Conservation (phyloP, 2,888 invertebrate genomes). For the Latrodectus elegans region DNA sequence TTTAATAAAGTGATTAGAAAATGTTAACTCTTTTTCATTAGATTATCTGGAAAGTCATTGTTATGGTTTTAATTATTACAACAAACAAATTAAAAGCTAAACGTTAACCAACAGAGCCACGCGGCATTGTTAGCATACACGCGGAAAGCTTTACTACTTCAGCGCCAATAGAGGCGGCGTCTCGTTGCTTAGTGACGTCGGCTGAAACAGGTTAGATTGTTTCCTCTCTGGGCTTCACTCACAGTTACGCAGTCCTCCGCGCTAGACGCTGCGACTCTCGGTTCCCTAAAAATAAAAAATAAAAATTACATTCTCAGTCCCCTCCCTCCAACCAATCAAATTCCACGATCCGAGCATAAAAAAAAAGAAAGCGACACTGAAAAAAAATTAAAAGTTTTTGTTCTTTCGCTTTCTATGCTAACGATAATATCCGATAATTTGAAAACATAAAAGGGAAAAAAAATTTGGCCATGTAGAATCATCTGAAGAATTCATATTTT, state of each 20-base stretch:
- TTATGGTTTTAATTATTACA: neutral
- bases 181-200: constrained; percentile 57
- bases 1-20: too few species aligned
- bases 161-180: constrained; percentile 56
- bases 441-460: neutral
- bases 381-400: neutral
- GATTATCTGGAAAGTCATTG: neutral
- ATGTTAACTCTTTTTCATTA: neutral
- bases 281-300: constrained; percentile 3
- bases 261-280: constrained; percentile 18
- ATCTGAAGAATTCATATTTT: neutral
- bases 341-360: constrained; percentile 9
- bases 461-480: neutral
- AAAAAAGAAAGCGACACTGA: neutral
- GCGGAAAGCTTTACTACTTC: constrained; percentile 39
- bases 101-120: constrained; percentile 31
- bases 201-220: constrained; percentile 63
- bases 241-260: constrained; percentile 44
- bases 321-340: constrained; percentile 16
- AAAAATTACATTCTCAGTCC: neutral
- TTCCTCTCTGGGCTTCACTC: constrained; percentile 45
- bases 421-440: neutral
- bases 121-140: constrained; percentile 55
- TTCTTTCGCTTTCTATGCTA: neutral
- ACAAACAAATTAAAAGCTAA: neutral